Percentiles rank a stretch among this genome's conserved stretches.
Evolutionary conservation across 2,888 invertebrate genomes (phyloP).

Genomic region (Serrognathus titanus): DNA sequence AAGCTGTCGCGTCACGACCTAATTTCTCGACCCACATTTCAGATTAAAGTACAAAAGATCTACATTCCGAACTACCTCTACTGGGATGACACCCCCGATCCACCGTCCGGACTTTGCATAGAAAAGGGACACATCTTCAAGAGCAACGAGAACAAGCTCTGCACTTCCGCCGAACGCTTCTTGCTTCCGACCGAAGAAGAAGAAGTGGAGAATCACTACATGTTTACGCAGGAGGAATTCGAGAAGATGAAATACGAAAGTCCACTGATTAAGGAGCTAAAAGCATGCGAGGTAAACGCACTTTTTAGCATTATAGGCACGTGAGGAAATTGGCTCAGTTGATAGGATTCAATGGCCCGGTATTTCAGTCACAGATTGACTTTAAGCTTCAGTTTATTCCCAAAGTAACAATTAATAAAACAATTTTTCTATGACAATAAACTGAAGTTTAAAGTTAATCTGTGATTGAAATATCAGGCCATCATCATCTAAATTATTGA

Average conservation of each 20-base stretch:
- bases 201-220: constrained; percentile 47
- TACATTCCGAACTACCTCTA: constrained; percentile 45
- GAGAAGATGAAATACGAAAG: constrained; percentile 61
- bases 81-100: constrained; percentile 46
- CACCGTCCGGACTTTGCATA: constrained; percentile 48
- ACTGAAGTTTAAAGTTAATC: no score
- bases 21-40: constrained; percentile 7
- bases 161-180: constrained; percentile 47
- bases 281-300: constrained; percentile 54
- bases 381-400: no score
- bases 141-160: constrained; percentile 46
- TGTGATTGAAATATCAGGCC: no score
- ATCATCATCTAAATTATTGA: no score
- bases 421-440: no score
- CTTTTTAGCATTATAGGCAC: no score
- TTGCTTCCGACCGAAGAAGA: constrained; percentile 44
- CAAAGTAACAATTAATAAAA: no score
- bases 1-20: background rate
- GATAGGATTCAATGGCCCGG: no score
- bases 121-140: constrained; percentile 46
- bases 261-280: constrained; percentile 57
- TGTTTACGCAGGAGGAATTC: constrained; percentile 58
- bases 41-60: constrained; percentile 44
- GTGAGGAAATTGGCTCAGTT: no score
- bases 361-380: no score